These are phyloP conservation scores for Orycteropus afer DNA, from an alignment of 2,113 vertebrate species.

Conservation along the genomic window DNA sequence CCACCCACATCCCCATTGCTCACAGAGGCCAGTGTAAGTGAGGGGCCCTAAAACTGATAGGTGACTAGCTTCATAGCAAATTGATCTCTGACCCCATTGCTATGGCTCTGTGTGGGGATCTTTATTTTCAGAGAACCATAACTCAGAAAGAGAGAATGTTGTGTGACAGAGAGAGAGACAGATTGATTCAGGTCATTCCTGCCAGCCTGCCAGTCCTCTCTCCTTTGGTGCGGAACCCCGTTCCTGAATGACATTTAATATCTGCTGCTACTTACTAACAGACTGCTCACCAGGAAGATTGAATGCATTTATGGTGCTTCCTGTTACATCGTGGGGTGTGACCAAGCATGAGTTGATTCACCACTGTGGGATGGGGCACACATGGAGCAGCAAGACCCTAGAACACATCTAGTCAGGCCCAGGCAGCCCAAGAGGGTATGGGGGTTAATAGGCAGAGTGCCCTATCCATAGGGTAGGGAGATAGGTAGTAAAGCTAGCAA, in stretches of 20 bases:
- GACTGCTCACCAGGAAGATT: background rate
- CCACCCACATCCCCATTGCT: rapidly evolving
- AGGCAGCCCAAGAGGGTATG: background rate
- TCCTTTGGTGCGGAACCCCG: background rate
- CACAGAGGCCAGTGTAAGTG: background rate
- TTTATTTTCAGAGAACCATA: background rate
- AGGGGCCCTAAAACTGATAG: background rate
- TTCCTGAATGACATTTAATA: slow-evolving; percentile 12
- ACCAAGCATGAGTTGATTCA: background rate
- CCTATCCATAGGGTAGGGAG: background rate
- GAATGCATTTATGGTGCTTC: background rate
- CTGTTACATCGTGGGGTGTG: background rate
- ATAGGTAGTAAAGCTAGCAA: background rate
- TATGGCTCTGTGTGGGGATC: background rate
- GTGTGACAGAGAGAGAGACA: background rate
- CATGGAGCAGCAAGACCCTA: background rate
- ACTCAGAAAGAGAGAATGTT: background rate
- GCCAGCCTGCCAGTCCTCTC: background rate
- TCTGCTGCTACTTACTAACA: slow-evolving; percentile 15
- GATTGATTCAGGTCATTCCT: background rate
- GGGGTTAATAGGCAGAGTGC: background rate
- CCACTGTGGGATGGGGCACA: background rate
- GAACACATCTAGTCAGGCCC: background rate
- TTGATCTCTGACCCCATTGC: background rate
- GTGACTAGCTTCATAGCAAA: background rate